phyloP scores from a whole-genome alignment of 1,140 invertebrate genomes.

The Sitophilus oryzae region DNA sequence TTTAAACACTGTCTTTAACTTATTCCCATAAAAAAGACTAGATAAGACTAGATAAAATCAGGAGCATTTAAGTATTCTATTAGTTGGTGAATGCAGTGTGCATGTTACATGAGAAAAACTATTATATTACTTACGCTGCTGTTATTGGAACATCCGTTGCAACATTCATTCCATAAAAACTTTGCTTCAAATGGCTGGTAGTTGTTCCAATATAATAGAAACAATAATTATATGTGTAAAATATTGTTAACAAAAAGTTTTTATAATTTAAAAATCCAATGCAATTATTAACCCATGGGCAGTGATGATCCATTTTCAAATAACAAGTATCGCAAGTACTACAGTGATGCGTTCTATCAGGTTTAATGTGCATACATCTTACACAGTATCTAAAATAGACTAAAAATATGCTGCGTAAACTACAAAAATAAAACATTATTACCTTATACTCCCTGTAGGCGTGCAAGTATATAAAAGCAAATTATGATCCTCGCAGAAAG shows the following conservation, averaged over 20 bases:
- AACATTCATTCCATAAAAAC: background rate
- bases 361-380: conserved; percentile 36
- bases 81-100: no score
- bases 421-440: background rate
- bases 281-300: conserved; percentile 73
- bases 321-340: conserved; percentile 49
- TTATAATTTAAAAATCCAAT: conserved; percentile 49
- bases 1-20: no score
- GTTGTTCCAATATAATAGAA: conserved; percentile 27
- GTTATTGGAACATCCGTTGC: conserved; percentile 1
- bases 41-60: background rate
- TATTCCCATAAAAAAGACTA: background rate
- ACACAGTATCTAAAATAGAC: conserved; percentile 30
- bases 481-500: conserved; percentile 18
- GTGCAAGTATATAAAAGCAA: conserved; percentile 27
- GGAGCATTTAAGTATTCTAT: no score
- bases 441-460: conserved; percentile 27
- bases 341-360: conserved; percentile 39
- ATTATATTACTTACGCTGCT: conserved; percentile 4
- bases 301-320: conserved; percentile 70
- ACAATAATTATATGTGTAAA: conserved; percentile 32
- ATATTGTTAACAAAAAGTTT: conserved; percentile 33
- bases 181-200: background rate
- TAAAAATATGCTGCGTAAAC: background rate
- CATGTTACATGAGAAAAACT: background rate